Base-by-base conservation (phyloP, 2,888 invertebrate genomes). In the Metallyticus violacea region DNA sequence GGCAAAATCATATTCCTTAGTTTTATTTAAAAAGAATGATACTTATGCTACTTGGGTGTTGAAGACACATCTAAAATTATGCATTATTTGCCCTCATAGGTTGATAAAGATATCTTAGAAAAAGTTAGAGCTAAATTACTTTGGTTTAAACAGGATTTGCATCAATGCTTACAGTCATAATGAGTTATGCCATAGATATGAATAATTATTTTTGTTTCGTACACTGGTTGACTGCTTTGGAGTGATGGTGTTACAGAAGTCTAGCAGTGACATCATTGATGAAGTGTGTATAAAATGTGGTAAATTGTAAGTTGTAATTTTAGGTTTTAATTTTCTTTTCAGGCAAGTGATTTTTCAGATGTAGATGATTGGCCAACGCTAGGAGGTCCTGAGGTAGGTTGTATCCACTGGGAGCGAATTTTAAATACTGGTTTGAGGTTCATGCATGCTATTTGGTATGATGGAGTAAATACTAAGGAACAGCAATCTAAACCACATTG, bases 281-380 rank as follows among this genome's bases (percentile, higher is more conserved):
- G 40, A 62, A 15, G 40, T 62, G 9, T 62, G 15, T 62, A 15
- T 4, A 62, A 9, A 9, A 62, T 62, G 22, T 9, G 9, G 15
- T 15, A n/a, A n/a, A n/a, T n/a, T n/a, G 77, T 86, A 87, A 76
- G 78, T 85, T 79, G 40, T 87, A 81, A 30, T 79, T 4, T 80
- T 22, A 15, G 77, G 22, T 83, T 87, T 88, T 89, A 81, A 26
- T 26, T 89, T 90, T 90, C 90, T 93, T 77, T 7, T 93, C 93
- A 97, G 97, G 96, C 96, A 89, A 96, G 96, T 91, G 96, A 97
- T 92, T 96, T 98, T 92, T 95, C 96, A 89, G 97, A 97, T 93
- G 96, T 96, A 90, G 96, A 96, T 89, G 98, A 98, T 92, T 98
- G 98, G 98, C 98, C 98, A 90, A 95, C 97, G 89, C 93, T 98